Conservation (phyloP, 2,888 invertebrate genomes). For the Diplolepis rosae region DNA sequence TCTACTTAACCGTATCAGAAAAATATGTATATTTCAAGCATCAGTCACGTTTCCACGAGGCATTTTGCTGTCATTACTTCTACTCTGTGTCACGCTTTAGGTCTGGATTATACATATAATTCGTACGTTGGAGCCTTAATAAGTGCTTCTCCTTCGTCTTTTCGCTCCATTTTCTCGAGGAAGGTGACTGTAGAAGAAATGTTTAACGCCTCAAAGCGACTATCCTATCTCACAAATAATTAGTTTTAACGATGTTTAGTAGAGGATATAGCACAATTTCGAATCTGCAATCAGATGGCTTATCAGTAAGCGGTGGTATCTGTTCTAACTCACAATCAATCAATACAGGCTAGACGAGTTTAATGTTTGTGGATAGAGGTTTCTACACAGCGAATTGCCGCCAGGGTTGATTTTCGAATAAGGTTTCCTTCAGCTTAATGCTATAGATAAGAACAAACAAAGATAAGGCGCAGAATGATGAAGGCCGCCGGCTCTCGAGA, state of each 20-base stretch:
- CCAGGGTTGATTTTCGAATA: conserved; percentile 15
- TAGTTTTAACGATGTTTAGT: neutral
- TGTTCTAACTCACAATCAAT: conserved; percentile 11
- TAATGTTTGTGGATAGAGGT: neutral
- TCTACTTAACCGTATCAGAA: conserved; percentile 12
- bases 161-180: conserved; percentile 41
- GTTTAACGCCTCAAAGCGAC: conserved; percentile 43
- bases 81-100: conserved; percentile 51
- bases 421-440: conserved; percentile 1
- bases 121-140: conserved; percentile 65
- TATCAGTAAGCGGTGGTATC: conserved; percentile 31
- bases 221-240: conserved; percentile 36
- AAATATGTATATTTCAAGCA: neutral
- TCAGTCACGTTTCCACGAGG: conserved; percentile 26
- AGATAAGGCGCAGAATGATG: conserved; percentile 32
- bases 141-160: conserved; percentile 57
- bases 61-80: conserved; percentile 69
- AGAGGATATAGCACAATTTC: neutral
- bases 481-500: conserved; percentile 33
- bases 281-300: conserved; percentile 36
- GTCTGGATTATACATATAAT: conserved; percentile 61
- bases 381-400: neutral
- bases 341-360: neutral
- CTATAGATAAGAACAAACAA: conserved; percentile 24
- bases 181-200: conserved; percentile 32